Base-by-base conservation (phyloP, 2,113 vertebrate genomes). In the Sturnus vulgaris region DNA sequence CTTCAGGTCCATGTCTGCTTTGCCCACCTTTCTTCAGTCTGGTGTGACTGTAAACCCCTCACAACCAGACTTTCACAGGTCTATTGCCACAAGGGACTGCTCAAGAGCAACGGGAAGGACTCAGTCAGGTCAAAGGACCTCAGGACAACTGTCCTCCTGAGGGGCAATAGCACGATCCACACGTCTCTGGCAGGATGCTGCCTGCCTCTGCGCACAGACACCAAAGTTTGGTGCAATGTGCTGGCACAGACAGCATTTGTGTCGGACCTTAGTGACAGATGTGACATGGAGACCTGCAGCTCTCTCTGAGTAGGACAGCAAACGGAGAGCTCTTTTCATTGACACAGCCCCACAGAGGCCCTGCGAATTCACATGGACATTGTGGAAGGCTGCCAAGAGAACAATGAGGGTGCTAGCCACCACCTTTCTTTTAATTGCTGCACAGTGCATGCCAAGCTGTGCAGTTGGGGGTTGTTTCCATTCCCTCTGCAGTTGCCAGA, bases 281-380 rank as follows among this genome's bases (percentile, higher is more conserved):
- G 3, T 47, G 42, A 71, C 55, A 60, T 1, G 0, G 5, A 72
- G 17, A 80, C 31, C 47, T 68, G 68, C 53, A 84, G 80, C 56
- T 79, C 46, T 31, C 52, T 33, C 46, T 52, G 47, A 78, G 39
- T 7, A 68, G 18, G 50, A 60, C 37, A 70, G 60, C 65, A 44
- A 31, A 70, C 18, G 21, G 27, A 90, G 16, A 80, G 47, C 10
- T 76, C 57, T 57, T 82, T 33, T 69, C 56, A 47, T 7, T 37
- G 55, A 60, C 40, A 65, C 25, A 60, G 30, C 50, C 50, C 24
- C 50, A 24, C 44, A 17, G 30, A 82, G 37, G 40, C 28, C 37
- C 15, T 0, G 3, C 17, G 77, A 90, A 66, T 0, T 2, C 63
- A 76, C 3, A 4, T 0, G 18, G 82, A 33, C 63, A 31, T 5